Conservation (phyloP, 92 coral and sea anemone genomes). For the Phenganax subtilis region DNA sequence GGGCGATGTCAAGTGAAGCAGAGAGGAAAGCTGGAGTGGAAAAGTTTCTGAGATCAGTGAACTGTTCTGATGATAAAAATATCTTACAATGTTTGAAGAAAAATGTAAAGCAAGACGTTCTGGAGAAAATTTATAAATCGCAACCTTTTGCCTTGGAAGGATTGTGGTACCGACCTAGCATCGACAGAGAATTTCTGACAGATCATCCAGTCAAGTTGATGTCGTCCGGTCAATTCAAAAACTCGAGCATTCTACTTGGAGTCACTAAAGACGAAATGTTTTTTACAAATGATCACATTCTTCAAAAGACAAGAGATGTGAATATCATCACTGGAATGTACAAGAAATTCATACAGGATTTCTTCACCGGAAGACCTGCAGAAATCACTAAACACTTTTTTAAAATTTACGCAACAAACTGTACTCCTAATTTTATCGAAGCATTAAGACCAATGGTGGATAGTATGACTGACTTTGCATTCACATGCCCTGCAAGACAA, state of each 20-base stretch:
- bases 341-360: not conserved
- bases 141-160: not conserved
- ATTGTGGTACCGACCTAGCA: not conserved
- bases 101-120: not conserved
- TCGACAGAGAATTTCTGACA: not conserved
- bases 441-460: not conserved
- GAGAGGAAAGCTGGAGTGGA: not conserved
- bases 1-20: not conserved
- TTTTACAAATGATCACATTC: not conserved
- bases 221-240: not conserved
- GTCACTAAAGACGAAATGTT: conserved; percentile 5
- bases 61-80: not conserved
- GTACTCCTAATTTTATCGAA: conserved; percentile 6
- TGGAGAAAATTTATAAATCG: not conserved
- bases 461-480: not conserved
- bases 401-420: not conserved
- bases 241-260: not conserved
- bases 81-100: not conserved
- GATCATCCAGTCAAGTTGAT: conserved; percentile 5
- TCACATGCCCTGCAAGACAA: not conserved
- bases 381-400: not conserved
- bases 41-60: not conserved
- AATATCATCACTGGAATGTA: not conserved
- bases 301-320: not conserved
- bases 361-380: not conserved